Evolutionary conservation across 2,888 invertebrate species (phyloP).

Genomic region (Tachina fera): DNA sequence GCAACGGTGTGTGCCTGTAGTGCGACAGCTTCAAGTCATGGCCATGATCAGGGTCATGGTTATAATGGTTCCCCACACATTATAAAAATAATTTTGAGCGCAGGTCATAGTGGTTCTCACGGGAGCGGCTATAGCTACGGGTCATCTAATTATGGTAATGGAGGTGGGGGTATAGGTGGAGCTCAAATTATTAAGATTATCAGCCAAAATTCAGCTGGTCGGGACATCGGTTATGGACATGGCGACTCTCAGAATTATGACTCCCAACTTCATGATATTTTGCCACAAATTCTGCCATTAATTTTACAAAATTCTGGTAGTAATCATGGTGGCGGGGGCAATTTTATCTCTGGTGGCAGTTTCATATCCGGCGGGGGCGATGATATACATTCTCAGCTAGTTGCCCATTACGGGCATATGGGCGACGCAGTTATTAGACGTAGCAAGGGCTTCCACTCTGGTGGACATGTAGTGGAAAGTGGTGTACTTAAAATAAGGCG

Average conservation of each 20-base stretch:
- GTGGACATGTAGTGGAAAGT: conserved; percentile 78
- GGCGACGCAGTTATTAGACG: conserved; percentile 76
- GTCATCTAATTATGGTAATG: conserved; percentile 37
- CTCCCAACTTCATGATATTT: conserved; percentile 74
- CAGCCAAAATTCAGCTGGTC: conserved; percentile 66
- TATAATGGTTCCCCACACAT: conserved; percentile 57
- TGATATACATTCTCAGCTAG: conserved; percentile 73
- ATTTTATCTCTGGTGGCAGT: not conserved
- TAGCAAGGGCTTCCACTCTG: conserved; percentile 75
- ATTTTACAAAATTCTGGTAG: conserved; percentile 75
- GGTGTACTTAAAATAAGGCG: conserved; percentile 77
- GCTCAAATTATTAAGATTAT: conserved; percentile 76
- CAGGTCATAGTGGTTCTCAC: conserved; percentile 39
- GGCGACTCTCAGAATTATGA: conserved; percentile 51
- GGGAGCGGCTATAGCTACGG: conserved; percentile 36
- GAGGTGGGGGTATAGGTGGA: conserved; percentile 63
- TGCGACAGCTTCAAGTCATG: conserved; percentile 75
- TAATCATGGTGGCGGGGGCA: conserved; percentile 44
- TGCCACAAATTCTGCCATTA: conserved; percentile 79
- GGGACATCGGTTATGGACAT: conserved; percentile 60
- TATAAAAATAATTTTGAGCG: conserved; percentile 64
- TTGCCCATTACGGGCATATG: conserved; percentile 75
- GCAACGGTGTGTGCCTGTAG: conserved; percentile 75
- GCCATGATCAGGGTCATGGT: conserved; percentile 29
- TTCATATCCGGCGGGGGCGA: conserved; percentile 31